phyloP scores from a whole-genome alignment of 2,797 vertebrate genomes.

The Muscicapa comitata region DNA sequence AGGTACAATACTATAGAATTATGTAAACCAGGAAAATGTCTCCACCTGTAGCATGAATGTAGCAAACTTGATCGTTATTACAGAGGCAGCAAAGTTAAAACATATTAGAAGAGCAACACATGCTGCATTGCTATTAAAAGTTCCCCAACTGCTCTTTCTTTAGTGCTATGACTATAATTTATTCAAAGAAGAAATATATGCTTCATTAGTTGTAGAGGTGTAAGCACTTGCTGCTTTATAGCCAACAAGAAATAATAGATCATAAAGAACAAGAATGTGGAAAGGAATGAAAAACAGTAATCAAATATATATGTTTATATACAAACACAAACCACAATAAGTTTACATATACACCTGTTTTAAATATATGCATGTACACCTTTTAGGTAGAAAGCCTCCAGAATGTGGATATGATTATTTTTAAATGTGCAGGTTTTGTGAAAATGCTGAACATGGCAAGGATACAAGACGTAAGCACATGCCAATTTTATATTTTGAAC shows the following conservation, averaged over 20 bases:
- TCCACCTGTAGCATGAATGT: slow-evolving; percentile 41
- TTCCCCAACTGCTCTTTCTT: slow-evolving; percentile 35
- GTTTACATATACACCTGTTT: background rate
- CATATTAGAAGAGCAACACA: slow-evolving; percentile 7
- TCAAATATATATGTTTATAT: background rate
- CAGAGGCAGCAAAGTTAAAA: slow-evolving; percentile 24
- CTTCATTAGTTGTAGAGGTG: slow-evolving; percentile 44
- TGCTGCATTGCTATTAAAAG: slow-evolving; percentile 23
- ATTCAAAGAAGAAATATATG: slow-evolving; percentile 41
- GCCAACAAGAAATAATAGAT: slow-evolving; percentile 33
- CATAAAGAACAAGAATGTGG: slow-evolving; percentile 23
- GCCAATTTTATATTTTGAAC: background rate
- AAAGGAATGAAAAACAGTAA: slow-evolving; percentile 25
- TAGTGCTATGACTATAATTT: slow-evolving; percentile 13
- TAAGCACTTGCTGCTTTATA: slow-evolving; percentile 36
- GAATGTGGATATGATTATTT: background rate
- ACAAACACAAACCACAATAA: background rate
- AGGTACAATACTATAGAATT: background rate
- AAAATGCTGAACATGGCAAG: background rate
- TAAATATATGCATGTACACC: background rate
- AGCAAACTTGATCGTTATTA: slow-evolving; percentile 38
- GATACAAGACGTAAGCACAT: background rate
- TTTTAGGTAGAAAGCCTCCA: background rate
- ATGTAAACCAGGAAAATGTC: slow-evolving; percentile 39
- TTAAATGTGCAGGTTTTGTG: background rate